Evolutionary conservation across 1,140 invertebrate genomes (phyloP), one percentile per base, ranked within the genome.

Genomic region (Brachionus koreanus): DNA sequence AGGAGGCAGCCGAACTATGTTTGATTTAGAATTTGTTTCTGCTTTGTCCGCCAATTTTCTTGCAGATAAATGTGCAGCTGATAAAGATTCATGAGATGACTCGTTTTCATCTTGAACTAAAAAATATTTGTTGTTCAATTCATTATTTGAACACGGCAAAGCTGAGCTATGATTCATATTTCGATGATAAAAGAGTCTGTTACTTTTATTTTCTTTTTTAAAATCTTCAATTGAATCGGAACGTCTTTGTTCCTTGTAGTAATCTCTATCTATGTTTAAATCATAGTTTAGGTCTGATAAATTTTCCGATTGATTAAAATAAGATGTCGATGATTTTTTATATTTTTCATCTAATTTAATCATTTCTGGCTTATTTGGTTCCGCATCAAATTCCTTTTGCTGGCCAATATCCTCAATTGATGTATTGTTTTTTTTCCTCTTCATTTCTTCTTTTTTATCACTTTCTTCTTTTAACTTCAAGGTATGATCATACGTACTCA

Each of bases 401-500:
- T 46, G 3, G 6, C 16, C 29, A 23, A 74, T 46, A 3, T 35
- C 16, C 25, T 74, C 69, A 12, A 74, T 16, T 29, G 43, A 1
- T 9, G 69, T 46, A 19, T 10, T 74, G 12, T 42, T 46, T 43
- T 13, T 39, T 39, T 37, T 74, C 12, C 25, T 25, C 3, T 74
- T 74, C 3, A 12, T 2, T 25, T 65, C 33, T 35, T 74, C 19
- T 74, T 74, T 74, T 46, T 25, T 46, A 19, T 79, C 76, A 3
- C 33, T 61, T 23, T 61, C 12, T 79, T 61, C 16, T 43, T 61
- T 79, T 37, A 79, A 19, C 25, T 35, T 65, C 57, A 79, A 23
- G 25, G 76, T 33, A 61, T 79, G 76, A 12, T 79, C 76, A 42
- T 61, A 79, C 6, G 76, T 79, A 19, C 49, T 79, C 39, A 79